A percentile compares a stretch with the other conserved stretches of the same genome.
Evolutionary conservation across 1,140 invertebrate genomes (phyloP).

Genomic region (Pteromalus puparum): DNA sequence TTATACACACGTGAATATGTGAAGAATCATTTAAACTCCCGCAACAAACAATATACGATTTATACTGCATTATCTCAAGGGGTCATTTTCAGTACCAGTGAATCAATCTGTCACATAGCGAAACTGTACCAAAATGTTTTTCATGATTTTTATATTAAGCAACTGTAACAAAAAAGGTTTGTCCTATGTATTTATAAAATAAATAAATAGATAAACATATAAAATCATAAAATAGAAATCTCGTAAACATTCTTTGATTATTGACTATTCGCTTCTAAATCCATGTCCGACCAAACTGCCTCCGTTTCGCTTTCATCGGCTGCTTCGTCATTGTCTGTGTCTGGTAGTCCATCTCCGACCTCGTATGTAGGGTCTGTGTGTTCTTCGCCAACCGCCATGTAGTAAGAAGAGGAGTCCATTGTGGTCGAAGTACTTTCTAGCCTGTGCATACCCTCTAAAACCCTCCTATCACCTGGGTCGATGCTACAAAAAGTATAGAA

Average conservation of each 20-base stretch:
- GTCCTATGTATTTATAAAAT: slow-evolving; percentile 51
- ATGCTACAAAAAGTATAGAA: slow-evolving; percentile 73
- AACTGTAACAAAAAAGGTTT: slow-evolving; percentile 51
- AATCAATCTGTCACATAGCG: slow-evolving; percentile 17
- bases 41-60: slow-evolving; percentile 19
- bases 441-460: slow-evolving; percentile 82
- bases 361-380: slow-evolving; percentile 79
- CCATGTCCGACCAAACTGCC: slow-evolving; percentile 79
- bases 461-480: slow-evolving; percentile 82
- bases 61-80: slow-evolving; percentile 1
- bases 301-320: slow-evolving; percentile 79
- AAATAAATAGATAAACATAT: slow-evolving; percentile 46
- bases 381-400: slow-evolving; percentile 75
- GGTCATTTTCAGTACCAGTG: slow-evolving; percentile 37
- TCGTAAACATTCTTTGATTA: slow-evolving; percentile 55
- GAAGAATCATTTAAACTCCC: slow-evolving; percentile 23
- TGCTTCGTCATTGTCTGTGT: slow-evolving; percentile 75
- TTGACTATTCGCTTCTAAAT: slow-evolving; percentile 75
- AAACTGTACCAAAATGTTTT: slow-evolving; percentile 47
- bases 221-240: slow-evolving; percentile 43
- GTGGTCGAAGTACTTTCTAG: slow-evolving; percentile 79
- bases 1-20: slow-evolving; percentile 23
- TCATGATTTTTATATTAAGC: slow-evolving; percentile 51
- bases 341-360: slow-evolving; percentile 75
- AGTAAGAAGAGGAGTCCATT: slow-evolving; percentile 74